Percentiles rank a stretch among this genome's conserved stretches.
These are phyloP conservation scores for Pharmacophagus antenor DNA, from an alignment of 2,888 invertebrate genomes.

Conservation along the genomic window DNA sequence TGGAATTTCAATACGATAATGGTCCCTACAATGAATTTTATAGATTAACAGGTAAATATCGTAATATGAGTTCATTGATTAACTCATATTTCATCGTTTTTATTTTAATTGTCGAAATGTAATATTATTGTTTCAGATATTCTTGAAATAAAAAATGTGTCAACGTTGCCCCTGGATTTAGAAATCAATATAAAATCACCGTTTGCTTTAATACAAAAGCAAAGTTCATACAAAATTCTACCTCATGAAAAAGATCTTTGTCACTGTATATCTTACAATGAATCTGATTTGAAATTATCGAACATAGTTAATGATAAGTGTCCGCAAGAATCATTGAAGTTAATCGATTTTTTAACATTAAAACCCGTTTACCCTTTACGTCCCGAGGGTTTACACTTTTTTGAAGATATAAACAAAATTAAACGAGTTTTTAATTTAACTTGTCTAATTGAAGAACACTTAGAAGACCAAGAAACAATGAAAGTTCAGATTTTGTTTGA, in stretches of 20 bases:
- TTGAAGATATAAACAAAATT: conserved; percentile 69
- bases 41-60: conserved; percentile 66
- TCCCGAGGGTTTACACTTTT: conserved; percentile 60
- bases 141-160: conserved; percentile 77
- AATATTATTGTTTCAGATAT: conserved; percentile 62
- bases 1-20: conserved; percentile 76
- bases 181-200: conserved; percentile 72
- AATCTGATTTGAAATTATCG: conserved; percentile 57
- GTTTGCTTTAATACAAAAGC: conserved; percentile 69
- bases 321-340: conserved; percentile 48
- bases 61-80: not conserved
- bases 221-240: conserved; percentile 58
- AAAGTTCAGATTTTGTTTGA: conserved; percentile 71
- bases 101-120: not conserved
- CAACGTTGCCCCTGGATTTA: conserved; percentile 71
- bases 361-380: conserved; percentile 59
- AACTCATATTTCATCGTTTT: not conserved
- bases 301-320: conserved; percentile 52
- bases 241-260: conserved; percentile 58
- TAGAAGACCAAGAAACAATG: conserved; percentile 70
- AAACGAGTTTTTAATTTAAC: conserved; percentile 69
- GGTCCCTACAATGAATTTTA: conserved; percentile 67
- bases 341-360: conserved; percentile 63
- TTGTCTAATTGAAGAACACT: conserved; percentile 56
- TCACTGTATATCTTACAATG: conserved; percentile 63